A percentile compares a stretch with the other conserved stretches of the same genome.
Conservation (phyloP, 2,888 invertebrate genomes). For the Oxyteleia sp. region DNA sequence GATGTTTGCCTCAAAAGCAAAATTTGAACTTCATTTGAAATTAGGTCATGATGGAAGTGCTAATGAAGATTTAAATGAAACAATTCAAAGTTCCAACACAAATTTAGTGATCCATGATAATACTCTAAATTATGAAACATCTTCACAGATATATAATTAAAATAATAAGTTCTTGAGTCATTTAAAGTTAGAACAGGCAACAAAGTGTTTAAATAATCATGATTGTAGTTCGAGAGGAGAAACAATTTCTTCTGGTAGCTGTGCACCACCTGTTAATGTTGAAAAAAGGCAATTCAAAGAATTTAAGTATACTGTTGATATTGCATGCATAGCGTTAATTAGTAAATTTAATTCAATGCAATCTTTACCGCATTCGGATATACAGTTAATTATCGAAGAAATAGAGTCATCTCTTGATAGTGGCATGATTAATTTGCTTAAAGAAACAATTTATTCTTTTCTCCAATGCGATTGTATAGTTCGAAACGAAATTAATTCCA, state of each 20-base stretch:
- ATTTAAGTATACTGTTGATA: background rate
- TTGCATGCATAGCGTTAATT: slow-evolving; percentile 3
- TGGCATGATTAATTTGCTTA: too few species aligned
- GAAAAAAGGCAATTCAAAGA: background rate
- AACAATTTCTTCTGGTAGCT: background rate
- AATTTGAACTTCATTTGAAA: slow-evolving; percentile 14
- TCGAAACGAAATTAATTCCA: too few species aligned
- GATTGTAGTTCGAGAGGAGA: background rate
- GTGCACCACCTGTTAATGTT: background rate
- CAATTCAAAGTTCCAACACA: background rate
- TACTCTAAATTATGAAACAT: background rate
- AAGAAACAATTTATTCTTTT: too few species aligned
- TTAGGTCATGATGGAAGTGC: background rate
- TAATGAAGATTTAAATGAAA: background rate
- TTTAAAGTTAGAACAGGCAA: background rate
- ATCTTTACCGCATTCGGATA: background rate
- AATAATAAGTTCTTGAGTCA: background rate
- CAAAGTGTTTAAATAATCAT: background rate
- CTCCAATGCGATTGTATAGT: too few species aligned
- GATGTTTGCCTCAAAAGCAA: slow-evolving; percentile 6
- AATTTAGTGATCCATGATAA: background rate
- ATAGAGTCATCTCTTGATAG: slow-evolving; percentile 6
- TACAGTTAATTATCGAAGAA: slow-evolving; percentile 11
- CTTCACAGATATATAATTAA: slow-evolving; percentile 1
- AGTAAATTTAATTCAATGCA: slow-evolving; percentile 3